These are phyloP conservation scores for Diplodus puntazzo DNA, from an alignment of 2,797 vertebrate species.

Conservation along the genomic window DNA sequence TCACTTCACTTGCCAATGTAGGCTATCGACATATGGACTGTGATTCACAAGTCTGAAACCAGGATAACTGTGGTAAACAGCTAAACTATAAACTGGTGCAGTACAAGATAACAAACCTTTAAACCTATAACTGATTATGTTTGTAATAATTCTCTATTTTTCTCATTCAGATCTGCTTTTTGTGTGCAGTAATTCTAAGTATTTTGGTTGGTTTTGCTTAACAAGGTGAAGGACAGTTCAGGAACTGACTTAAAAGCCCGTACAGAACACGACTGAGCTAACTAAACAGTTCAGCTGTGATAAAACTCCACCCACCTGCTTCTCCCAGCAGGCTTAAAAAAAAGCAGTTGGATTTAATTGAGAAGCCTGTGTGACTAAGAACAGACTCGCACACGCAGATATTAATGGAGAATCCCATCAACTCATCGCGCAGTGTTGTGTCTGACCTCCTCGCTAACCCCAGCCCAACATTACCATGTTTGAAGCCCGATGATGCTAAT, in stretches of 20 bases:
- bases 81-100: no score
- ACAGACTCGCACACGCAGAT: constrained; percentile 11
- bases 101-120: background rate
- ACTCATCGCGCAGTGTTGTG: constrained; percentile 1
- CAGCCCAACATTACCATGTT: constrained; percentile 39
- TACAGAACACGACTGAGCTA: background rate
- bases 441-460: constrained; percentile 27
- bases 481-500: constrained; percentile 45
- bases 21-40: background rate
- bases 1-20: background rate
- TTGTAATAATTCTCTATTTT: background rate
- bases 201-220: constrained; percentile 5
- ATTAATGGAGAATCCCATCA: constrained; percentile 22
- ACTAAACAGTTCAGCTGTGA: constrained; percentile 6
- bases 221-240: background rate
- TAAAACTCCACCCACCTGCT: constrained; percentile 6
- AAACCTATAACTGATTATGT: background rate
- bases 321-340: background rate
- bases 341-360: constrained; percentile 18
- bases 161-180: background rate
- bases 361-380: constrained; percentile 11
- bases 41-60: background rate
- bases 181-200: background rate
- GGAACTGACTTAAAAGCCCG: background rate
- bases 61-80: background rate